phyloP scores from a whole-genome alignment of 2,888 invertebrate genomes.

The Agrochola litura region DNA sequence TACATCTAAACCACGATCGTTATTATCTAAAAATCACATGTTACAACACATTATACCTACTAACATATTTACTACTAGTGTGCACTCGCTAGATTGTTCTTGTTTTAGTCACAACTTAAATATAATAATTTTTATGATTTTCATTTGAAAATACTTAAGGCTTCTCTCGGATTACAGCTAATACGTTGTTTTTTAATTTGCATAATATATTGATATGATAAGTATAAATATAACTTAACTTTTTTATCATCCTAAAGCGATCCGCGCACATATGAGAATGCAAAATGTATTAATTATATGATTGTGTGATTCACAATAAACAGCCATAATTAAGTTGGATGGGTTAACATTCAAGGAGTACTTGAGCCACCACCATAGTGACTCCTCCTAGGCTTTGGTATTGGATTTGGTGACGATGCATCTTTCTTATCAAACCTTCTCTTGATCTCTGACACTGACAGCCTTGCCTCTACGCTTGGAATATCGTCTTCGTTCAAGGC shows the following conservation, averaged over 20 bases:
- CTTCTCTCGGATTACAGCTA: conserved; percentile 10
- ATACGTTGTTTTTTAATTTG: conserved; percentile 1
- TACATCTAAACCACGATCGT: conserved; percentile 51
- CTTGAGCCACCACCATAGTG: conserved; percentile 82
- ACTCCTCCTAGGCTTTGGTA: conserved; percentile 91
- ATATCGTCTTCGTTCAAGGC: conserved; percentile 86
- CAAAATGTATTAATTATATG: neutral
- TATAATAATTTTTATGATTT: conserved; percentile 32
- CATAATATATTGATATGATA: conserved; percentile 17
- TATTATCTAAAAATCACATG: conserved; percentile 62
- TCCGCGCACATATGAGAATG: conserved; percentile 9
- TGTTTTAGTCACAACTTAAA: conserved; percentile 34
- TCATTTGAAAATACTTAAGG: conserved; percentile 6
- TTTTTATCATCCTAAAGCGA: neutral
- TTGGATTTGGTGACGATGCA: conserved; percentile 88
- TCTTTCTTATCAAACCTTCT: conserved; percentile 89
- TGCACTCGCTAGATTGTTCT: conserved; percentile 30
- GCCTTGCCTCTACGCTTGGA: conserved; percentile 74
- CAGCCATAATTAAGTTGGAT: conserved; percentile 24
- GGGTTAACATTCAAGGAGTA: conserved; percentile 70
- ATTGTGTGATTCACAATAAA: conserved; percentile 20
- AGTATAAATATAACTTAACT: conserved; percentile 15
- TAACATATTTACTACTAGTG: conserved; percentile 42
- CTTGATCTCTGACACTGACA: conserved; percentile 88
- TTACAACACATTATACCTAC: conserved; percentile 31